Evolutionary conservation across 92 coral and sea anemone species (phyloP).

Genomic region (Palythoa caribaeorum): DNA sequence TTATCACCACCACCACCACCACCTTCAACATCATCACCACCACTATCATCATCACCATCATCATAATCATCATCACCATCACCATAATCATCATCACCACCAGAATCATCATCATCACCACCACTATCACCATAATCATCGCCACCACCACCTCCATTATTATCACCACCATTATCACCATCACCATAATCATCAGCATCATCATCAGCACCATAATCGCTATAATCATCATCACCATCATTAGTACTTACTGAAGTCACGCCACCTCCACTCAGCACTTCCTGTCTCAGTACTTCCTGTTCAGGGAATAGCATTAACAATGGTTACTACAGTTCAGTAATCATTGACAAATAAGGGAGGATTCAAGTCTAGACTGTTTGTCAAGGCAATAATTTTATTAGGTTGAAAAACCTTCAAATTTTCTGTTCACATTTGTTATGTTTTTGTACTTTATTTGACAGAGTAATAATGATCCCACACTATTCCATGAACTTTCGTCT

Average conservation of each 20-base stretch:
- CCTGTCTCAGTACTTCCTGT: conserved; percentile 79
- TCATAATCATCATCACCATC: conserved; percentile 43
- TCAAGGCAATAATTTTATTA: neutral
- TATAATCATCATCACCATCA: neutral
- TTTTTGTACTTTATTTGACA: too few relatives aligned
- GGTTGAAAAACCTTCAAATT: too few relatives aligned
- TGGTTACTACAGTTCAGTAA: neutral
- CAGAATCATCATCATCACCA: neutral
- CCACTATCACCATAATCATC: conserved; percentile 52
- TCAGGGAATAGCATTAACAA: neutral
- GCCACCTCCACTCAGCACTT: conserved; percentile 76
- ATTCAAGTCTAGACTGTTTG: too few relatives aligned
- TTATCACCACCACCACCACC: neutral
- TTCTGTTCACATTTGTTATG: too few relatives aligned
- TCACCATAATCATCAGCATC: neutral
- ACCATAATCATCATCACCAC: neutral
- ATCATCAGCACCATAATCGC: neutral
- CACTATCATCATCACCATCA: neutral
- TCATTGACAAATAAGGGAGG: neutral
- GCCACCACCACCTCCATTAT: conserved; percentile 53
- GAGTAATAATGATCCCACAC: neutral
- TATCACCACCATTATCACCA: neutral
- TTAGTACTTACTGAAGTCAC: conserved; percentile 60
- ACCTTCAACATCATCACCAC: neutral
- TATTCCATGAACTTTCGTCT: too few relatives aligned